Evolutionary conservation across 2,113 vertebrate species (phyloP), one percentile per base, ranked within the genome.

Genomic region (Neogale vison): DNA sequence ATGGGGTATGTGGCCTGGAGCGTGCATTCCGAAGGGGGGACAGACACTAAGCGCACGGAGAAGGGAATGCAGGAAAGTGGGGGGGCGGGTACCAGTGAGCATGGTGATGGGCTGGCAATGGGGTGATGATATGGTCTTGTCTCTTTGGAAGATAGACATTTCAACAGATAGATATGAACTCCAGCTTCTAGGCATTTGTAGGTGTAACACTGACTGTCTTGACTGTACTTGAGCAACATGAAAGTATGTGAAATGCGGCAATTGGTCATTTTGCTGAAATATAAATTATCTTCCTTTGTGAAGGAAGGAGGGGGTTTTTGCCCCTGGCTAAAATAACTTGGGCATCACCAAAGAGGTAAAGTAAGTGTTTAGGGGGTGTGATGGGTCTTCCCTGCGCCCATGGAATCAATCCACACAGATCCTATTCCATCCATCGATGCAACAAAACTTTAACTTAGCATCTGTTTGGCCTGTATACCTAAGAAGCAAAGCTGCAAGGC

Each of bases 71-170:
- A 23, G 12, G 2, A 34, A 31, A 31, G 57, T 7, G 4, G 0
- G 31, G 15, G 24, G 2, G 1, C 0, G 1, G 4, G 11, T 31
- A 31, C 36, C 61, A n/a, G 1, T 2, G 9, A 42, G 50, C 17
- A 0, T 0, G 42, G 45, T 1, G 42, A 2, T 14, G 15, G 82
- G 52, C 2, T 12, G 6, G 31, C 2, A 1, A 1, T 8, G 63
- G 55, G 29, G 18, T 36, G 2, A 5, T 13, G 7, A 15, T 18
- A 4, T 2, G 14, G 0, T 57, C 61, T 63, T 42, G 20, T 23
- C 81, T 87, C 57, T 45, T 74, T 6, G 61, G 4, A 11, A 95
- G 79, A 80, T 21, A 42, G 57, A 29, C 1, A 4, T 36, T 90
- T 87, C 17, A 6, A 45, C 31, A 52, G 47, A 71, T 11, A 47